These are phyloP conservation scores for Zygothrica quintamaculata DNA, from an alignment of 2,888 invertebrate species.

Conservation along the genomic window DNA sequence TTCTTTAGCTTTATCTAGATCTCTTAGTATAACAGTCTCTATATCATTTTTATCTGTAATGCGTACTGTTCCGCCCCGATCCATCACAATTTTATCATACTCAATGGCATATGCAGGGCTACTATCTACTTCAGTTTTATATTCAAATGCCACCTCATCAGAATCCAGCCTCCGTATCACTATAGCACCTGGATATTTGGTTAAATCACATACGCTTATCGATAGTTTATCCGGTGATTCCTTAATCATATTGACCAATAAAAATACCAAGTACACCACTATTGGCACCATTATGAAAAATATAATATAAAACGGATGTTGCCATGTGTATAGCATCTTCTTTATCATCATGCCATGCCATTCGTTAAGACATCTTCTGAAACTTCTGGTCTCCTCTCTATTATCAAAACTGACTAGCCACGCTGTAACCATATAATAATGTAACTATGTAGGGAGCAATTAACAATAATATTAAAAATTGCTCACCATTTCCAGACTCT, in stretches of 20 bases:
- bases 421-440: neutral
- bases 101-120: rapidly evolving
- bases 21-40: neutral
- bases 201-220: neutral
- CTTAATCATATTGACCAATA: neutral
- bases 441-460: too few relatives aligned
- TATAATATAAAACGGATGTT: constrained; percentile 85
- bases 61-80: constrained; percentile 14
- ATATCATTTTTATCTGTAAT: neutral
- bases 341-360: constrained; percentile 88
- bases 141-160: rapidly evolving
- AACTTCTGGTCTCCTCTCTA: constrained; percentile 8
- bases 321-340: constrained; percentile 86
- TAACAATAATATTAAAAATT: neutral
- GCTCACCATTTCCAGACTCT: constrained; percentile 1
- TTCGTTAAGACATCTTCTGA: constrained; percentile 80
- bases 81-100: constrained; percentile 21
- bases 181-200: neutral
- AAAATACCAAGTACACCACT: rapidly evolving
- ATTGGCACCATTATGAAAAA: constrained; percentile 81
- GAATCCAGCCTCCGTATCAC: constrained; percentile 1
- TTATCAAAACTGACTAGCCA: constrained; percentile 1
- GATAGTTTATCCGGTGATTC: too few relatives aligned
- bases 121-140: neutral
- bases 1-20: neutral